Percentiles rank a stretch among this genome's conserved stretches.
phyloP scores from a whole-genome alignment of 1,140 invertebrate genomes.

The Platyura marginata region DNA sequence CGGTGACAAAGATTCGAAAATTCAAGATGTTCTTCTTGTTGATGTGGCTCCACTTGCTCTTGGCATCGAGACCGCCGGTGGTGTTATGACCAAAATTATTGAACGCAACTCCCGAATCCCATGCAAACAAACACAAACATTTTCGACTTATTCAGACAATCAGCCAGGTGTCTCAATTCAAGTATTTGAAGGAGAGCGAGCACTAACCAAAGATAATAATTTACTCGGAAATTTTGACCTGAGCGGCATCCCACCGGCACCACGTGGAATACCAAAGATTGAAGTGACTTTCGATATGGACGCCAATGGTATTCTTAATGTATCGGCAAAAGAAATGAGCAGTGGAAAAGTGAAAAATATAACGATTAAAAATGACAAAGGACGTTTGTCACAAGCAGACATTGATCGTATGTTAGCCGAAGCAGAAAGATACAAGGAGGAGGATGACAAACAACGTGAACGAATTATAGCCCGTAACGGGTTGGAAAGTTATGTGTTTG shows the following conservation, averaged over 20 bases:
- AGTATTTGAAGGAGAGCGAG: constrained; percentile 49
- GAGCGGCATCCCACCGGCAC: constrained; percentile 51
- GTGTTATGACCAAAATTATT: constrained; percentile 43
- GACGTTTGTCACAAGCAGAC: constrained; percentile 72
- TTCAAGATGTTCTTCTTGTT: constrained; percentile 57
- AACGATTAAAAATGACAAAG: constrained; percentile 86
- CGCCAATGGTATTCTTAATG: constrained; percentile 63
- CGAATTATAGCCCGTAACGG: constrained; percentile 54
- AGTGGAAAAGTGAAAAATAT: constrained; percentile 59
- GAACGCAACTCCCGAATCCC: constrained; percentile 51
- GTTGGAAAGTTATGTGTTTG: constrained; percentile 69
- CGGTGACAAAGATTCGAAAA: constrained; percentile 43
- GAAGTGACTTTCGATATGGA: constrained; percentile 62
- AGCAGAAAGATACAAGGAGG: constrained; percentile 48
- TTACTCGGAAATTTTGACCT: constrained; percentile 61
- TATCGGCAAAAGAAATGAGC: constrained; percentile 57
- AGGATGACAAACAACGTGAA: constrained; percentile 44
- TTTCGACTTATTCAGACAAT: constrained; percentile 43
- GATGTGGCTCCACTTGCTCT: constrained; percentile 53
- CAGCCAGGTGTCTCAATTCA: constrained; percentile 60
- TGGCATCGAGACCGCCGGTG: constrained; percentile 48
- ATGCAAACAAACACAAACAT: constrained; percentile 43
- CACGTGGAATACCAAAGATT: constrained; percentile 35
- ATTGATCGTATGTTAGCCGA: constrained; percentile 83
- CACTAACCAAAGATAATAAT: constrained; percentile 67